Base-by-base conservation (phyloP, 2,888 invertebrate genomes). In the Protonemura montana region DNA sequence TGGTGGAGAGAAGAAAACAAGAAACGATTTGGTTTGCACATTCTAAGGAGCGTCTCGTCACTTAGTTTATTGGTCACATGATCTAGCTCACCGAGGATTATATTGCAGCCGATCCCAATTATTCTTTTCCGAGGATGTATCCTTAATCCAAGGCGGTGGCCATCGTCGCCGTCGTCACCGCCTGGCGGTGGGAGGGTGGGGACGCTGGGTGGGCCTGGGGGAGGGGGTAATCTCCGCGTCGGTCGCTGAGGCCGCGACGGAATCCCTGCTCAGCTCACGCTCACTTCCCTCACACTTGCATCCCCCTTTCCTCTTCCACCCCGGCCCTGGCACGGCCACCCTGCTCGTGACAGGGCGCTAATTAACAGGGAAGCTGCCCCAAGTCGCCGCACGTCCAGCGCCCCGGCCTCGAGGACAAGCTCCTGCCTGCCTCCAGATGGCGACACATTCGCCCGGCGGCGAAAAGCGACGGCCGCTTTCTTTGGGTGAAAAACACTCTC, bases 321-420 rank as follows among this genome's bases (percentile, higher is more conserved):
- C 26, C 80, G 28, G 3, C 80, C 80, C 3, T 27, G 76, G 76
- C 76, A 25, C 16, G 27, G n/a, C 80, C 27, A 26, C 26, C 80
- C 87, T 87, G 87, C 84, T 86, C 87, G 82, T 87, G 87, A 87
- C 87, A 87, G 87, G 86, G 77, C 87, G 86, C 86, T 87, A 87
- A 87, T 87, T 87, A 87, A 87, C 87, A 87, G 78, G 85, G 86
- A 76, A 91, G 89, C 90, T 89, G 90, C 90, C 90, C 90, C 90
- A 90, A 90, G 89, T 88, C 88, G 89, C 88, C 89, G 88, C 82
- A 83, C 86, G 88, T 89, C 89, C 5, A 35, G 5, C 87, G 86
- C 88, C 88, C 88, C 88, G 86, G 87, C 89, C 88, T 87, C 82
- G 41, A 41, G 41, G 82, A 83, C 82, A 83, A 10, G 10, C 35